Percentiles rank a stretch among this genome's conserved stretches.
phyloP scores from a whole-genome alignment of 2,888 invertebrate species.

The Hemistola chrysoprasaria region DNA sequence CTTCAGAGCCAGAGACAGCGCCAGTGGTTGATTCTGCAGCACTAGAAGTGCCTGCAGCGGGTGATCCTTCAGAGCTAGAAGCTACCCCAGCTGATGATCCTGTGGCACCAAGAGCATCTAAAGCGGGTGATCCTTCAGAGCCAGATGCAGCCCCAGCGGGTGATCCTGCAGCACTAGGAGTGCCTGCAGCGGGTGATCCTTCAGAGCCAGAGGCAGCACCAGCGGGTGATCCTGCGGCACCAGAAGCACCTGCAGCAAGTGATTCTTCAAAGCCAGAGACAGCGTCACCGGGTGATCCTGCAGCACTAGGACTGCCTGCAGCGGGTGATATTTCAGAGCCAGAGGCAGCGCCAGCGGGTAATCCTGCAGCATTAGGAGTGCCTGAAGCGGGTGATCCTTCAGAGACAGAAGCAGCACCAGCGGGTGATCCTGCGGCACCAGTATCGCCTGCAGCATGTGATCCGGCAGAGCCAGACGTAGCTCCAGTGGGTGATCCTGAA shows the following conservation, averaged over 20 bases:
- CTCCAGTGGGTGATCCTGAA: neutral
- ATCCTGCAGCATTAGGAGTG: neutral
- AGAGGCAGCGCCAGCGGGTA: neutral
- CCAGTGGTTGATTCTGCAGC: neutral
- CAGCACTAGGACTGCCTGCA: neutral
- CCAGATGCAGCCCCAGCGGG: slow-evolving; percentile 1
- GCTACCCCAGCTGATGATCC: slow-evolving; percentile 4
- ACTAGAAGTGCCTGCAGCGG: slow-evolving; percentile 1
- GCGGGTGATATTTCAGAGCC: neutral
- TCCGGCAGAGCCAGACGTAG: neutral
- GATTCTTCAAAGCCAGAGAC: slow-evolving; percentile 2
- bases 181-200: no score
- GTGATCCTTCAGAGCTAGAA: neutral
- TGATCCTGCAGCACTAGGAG: slow-evolving; percentile 3
- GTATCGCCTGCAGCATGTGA: neutral
- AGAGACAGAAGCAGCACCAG: neutral
- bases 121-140: slow-evolving; percentile 5
- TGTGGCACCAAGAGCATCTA: neutral
- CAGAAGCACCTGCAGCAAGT: slow-evolving; percentile 1
- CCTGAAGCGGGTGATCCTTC: neutral
- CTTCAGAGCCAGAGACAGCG: no score
- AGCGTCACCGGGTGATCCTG: neutral
- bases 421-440: neutral
- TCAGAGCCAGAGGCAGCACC: neutral
- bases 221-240: slow-evolving; percentile 5